These are phyloP conservation scores for Leptinotarsa rubiginosa DNA, from an alignment of 2,888 invertebrate species.

Conservation along the genomic window DNA sequence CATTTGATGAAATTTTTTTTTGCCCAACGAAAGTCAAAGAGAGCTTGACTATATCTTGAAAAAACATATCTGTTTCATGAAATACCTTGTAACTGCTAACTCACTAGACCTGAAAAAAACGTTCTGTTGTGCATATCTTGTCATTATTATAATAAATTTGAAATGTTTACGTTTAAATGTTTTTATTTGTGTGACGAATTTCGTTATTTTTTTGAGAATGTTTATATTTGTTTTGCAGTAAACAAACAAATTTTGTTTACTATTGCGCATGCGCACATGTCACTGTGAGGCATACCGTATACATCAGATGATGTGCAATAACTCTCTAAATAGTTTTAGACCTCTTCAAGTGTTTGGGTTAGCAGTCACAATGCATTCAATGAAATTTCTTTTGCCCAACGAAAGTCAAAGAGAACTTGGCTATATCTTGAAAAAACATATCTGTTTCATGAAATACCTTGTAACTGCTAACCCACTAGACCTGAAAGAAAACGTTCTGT, in stretches of 20 bases:
- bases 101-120: background rate
- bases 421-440: background rate
- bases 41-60: background rate
- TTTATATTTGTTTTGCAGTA: too few relatives aligned
- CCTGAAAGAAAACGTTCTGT: background rate
- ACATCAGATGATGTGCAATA: background rate
- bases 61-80: background rate
- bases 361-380: background rate
- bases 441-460: background rate
- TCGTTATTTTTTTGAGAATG: too few relatives aligned
- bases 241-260: background rate
- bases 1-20: background rate
- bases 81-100: constrained; percentile 1
- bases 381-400: background rate
- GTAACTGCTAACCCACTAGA: background rate
- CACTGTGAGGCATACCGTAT: background rate
- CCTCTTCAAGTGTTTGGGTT: background rate
- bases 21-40: background rate
- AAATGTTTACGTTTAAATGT: background rate
- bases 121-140: background rate
- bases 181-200: background rate
- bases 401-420: background rate
- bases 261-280: background rate
- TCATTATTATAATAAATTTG: background rate
- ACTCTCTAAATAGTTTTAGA: background rate